Evolutionary conservation across 2,888 invertebrate species (phyloP), one percentile per base, ranked within the genome.

Genomic region (Oeneis ivallda): DNA sequence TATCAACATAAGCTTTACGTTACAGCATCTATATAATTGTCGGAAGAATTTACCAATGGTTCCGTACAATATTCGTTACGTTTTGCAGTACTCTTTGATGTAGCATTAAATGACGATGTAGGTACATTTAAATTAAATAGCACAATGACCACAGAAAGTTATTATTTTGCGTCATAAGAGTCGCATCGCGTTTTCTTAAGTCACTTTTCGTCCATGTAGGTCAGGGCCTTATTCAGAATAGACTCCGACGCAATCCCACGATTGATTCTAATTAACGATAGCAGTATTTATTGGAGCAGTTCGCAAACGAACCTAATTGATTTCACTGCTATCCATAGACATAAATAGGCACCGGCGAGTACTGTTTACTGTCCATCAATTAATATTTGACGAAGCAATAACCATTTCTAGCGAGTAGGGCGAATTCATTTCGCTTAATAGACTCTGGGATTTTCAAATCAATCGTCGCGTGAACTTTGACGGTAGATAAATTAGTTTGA

Each of bases 201-300:
- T 7, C 39, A 9, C 39, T 15, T 26, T 9, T 34, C 17, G 68
- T 60, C 45, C 75, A 17, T 45, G 53, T 53, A 54, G 43, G 76
- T 26, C 17, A 26, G 77, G 77, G 80, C 83, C 84, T 84, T 84
- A 87, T 89, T 87, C 84, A 84, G 85, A 84, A 84, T 83, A 83
- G 84, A 82, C 82, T 82, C 79, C 76, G 77, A 82, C 82, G 85
- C 86, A 85, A 88, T 86, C 86, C 85, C 81, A 83, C 87, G 88
- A 90, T 89, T 89, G 91, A 92, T 91, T 90, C 89, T 90, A 90
- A 91, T 92, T 92, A 92, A 86, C 85, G 90, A 92, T 90, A 92
- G 81, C 83, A 84, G 82, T 91, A 91, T 91, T 91, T 90, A 90
- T 91, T 89, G 85, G 84, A 85, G 81, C 85, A 83, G 84, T 83